Base-by-base conservation (phyloP, 2,888 invertebrate genomes). In the Synanthedon tipuliformis region DNA sequence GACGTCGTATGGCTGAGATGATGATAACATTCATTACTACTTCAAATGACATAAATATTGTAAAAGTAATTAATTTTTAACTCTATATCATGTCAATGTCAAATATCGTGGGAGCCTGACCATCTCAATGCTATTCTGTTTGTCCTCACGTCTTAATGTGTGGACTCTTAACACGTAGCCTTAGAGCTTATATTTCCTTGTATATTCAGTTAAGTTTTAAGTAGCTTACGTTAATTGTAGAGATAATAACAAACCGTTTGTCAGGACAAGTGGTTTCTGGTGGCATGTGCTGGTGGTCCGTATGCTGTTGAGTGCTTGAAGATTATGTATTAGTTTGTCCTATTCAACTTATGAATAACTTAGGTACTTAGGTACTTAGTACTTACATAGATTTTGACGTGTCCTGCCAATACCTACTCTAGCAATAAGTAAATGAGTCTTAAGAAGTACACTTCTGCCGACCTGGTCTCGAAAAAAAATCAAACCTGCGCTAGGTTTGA, bases 81-180 rank as follows among this genome's bases (percentile, higher is more conserved):
- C 51, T 61, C 66, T 64, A 53, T 41, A 58, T 54, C 50, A 59
- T 59, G 64, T 70, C 67, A 68, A 64, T 59, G 64, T 70, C 67
- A 68, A 64, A 57, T 55, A 60, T 73, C 81, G 81, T 81, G 81
- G 81, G 81, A 81, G 74, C 79, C 75, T 79, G 77, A 78, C 77
- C 78, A 75, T 65, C 78, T 76, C 80, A 81, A 80, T 71, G 65
- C 56, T 51, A 61, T 71, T 64, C 69, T 73, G 65, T 78, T 69
- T 75, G 67, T 65, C 71, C 69, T 66, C 58, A 55, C 59, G 34
- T 55, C 64, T 69, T 53, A 40, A 53, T 18, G 40, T 48, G 10
- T 15, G 23, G 48, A 40, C 13, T 48, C 13, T 50, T 53, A 54
- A 5, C 0, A 12, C 23, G 0, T 16, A 8, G 3, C 3, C 4